These are phyloP conservation scores for Aleiodes alternator DNA, from an alignment of 2,888 invertebrate species.

Conservation along the genomic window DNA sequence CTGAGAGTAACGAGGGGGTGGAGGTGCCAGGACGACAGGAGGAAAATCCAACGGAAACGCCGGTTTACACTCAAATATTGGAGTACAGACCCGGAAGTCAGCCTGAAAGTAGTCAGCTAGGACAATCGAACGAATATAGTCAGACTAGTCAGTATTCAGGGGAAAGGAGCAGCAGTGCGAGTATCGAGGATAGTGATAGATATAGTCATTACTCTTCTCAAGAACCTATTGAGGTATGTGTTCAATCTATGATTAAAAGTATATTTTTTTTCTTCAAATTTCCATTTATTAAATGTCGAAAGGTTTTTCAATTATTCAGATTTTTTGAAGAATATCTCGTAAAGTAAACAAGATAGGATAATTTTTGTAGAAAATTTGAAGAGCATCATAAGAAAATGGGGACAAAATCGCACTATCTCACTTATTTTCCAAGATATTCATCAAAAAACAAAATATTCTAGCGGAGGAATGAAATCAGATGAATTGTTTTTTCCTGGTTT, in stretches of 20 bases:
- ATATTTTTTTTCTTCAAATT: too few species aligned
- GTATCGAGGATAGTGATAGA: conserved; percentile 20
- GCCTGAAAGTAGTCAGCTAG: conserved; percentile 50
- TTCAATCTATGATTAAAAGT: neutral
- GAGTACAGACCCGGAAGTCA: conserved; percentile 44
- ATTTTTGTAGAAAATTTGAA: too few species aligned
- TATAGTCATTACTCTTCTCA: conserved; percentile 36
- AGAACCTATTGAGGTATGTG: conserved; percentile 27
- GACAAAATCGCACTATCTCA: too few species aligned
- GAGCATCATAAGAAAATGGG: too few species aligned
- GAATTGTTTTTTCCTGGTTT: too few species aligned
- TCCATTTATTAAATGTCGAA: too few species aligned
- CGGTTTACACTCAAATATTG: conserved; percentile 45
- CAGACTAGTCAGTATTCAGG: conserved; percentile 24
- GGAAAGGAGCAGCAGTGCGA: conserved; percentile 25
- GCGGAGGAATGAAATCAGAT: too few species aligned
- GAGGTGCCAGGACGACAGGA: conserved; percentile 41
- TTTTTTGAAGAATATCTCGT: too few species aligned
- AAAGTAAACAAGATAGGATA: too few species aligned
- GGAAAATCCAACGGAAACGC: conserved; percentile 41
- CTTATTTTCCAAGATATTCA: too few species aligned
- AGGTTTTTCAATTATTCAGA: too few species aligned
- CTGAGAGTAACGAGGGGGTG: conserved; percentile 59
- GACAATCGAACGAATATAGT: conserved; percentile 25
- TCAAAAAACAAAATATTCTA: too few species aligned